phyloP scores from a whole-genome alignment of 2,888 invertebrate genomes.

The Cylloceria caligata region DNA sequence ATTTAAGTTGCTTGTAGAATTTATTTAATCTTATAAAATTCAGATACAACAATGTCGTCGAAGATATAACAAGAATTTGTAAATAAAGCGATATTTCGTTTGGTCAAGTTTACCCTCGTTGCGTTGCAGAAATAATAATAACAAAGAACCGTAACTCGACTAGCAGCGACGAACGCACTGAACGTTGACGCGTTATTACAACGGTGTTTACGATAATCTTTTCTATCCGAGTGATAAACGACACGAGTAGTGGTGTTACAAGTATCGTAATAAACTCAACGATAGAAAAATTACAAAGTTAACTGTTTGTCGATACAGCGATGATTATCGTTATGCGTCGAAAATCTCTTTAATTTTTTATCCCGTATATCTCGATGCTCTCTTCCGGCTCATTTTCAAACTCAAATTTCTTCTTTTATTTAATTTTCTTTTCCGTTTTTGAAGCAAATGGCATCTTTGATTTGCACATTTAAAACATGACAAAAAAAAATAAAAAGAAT shows the following conservation, averaged over 20 bases:
- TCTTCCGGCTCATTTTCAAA: neutral
- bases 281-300: constrained; percentile 68
- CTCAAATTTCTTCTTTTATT: constrained; percentile 8
- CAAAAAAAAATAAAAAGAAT: neutral
- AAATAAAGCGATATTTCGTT: constrained; percentile 5
- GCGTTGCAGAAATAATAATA: constrained; percentile 4
- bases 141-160: neutral
- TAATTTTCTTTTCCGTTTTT: neutral
- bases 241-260: constrained; percentile 79
- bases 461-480: constrained; percentile 12
- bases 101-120: constrained; percentile 16
- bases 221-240: constrained; percentile 73
- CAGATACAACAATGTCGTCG: constrained; percentile 75
- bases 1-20: constrained; percentile 77
- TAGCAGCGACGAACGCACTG: neutral
- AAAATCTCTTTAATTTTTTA: no score
- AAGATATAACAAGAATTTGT: constrained; percentile 28
- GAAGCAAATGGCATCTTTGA: neutral
- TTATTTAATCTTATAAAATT: constrained; percentile 81
- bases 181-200: constrained; percentile 36
- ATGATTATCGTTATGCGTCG: no score
- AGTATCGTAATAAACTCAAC: constrained; percentile 72
- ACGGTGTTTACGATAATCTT: constrained; percentile 69
- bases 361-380: neutral
- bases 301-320: neutral